Conservation (phyloP, 2,113 vertebrate species). For the Charadrius vociferus region DNA sequence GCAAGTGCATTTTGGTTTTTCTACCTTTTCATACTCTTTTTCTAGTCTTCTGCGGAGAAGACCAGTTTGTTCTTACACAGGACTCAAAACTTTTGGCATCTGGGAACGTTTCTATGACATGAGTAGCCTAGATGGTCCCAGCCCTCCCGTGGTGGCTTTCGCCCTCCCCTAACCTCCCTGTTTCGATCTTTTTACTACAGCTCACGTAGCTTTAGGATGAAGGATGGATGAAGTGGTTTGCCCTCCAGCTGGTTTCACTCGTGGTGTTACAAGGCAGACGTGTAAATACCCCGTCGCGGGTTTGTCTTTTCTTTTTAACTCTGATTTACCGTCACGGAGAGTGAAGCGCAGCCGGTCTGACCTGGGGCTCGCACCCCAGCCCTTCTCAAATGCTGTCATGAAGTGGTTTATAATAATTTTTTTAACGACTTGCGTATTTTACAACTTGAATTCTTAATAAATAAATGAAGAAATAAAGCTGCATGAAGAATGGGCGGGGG, state of each 20-base stretch:
- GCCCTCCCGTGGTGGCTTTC: neutral
- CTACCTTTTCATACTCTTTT: constrained; percentile 67
- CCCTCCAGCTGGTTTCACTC: constrained; percentile 57
- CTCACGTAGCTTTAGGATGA: neutral
- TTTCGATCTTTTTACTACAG: neutral
- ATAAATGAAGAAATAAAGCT: neutral
- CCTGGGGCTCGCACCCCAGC: neutral
- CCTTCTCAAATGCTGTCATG: neutral
- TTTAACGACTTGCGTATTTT: constrained; percentile 7
- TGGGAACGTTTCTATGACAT: neutral
- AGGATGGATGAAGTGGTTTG: neutral
- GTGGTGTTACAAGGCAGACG: neutral
- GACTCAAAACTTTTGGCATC: neutral
- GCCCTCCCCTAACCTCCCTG: neutral
- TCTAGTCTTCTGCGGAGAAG: constrained; percentile 11
- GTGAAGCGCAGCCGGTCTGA: constrained; percentile 13
- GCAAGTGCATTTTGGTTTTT: constrained; percentile 31
- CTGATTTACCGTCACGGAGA: neutral
- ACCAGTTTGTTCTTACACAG: neutral
- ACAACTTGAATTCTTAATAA: constrained; percentile 2
- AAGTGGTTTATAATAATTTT: constrained; percentile 45
- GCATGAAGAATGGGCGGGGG: neutral
- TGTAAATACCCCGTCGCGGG: neutral
- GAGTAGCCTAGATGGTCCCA: neutral
- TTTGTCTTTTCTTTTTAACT: neutral